Evolutionary conservation across 2,888 invertebrate species (phyloP).

Genomic region (Invenusta paracnida): DNA sequence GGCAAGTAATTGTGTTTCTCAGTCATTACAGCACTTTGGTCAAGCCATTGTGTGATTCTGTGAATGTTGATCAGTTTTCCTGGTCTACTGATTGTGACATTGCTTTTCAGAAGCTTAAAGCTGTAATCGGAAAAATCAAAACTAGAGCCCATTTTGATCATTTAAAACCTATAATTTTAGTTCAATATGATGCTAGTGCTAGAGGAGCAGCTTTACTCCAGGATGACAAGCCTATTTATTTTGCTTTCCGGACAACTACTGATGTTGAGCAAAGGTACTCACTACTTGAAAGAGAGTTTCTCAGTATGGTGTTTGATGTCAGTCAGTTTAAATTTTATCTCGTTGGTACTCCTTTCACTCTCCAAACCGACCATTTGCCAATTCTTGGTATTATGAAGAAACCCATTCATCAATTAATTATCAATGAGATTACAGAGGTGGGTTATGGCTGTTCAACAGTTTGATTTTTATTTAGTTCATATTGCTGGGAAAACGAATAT

Average conservation of each 20-base stretch:
- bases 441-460: slow-evolving; percentile 28
- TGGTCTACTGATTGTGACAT: slow-evolving; percentile 24
- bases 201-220: slow-evolving; percentile 21
- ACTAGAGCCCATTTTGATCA: slow-evolving; percentile 23
- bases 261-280: slow-evolving; percentile 41
- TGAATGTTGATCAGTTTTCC: slow-evolving; percentile 2
- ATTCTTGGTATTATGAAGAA: slow-evolving; percentile 29
- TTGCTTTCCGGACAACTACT: slow-evolving; percentile 43
- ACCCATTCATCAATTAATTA: slow-evolving; percentile 31
- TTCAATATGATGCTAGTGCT: slow-evolving; percentile 27
- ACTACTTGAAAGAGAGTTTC: slow-evolving; percentile 41
- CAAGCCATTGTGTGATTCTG: slow-evolving; percentile 16
- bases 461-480: slow-evolving; percentile 23
- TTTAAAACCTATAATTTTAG: not conserved
- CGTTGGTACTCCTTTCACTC: slow-evolving; percentile 40
- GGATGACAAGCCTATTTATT: slow-evolving; percentile 38
- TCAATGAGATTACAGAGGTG: slow-evolving; percentile 31
- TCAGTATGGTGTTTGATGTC: slow-evolving; percentile 42
- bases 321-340: slow-evolving; percentile 43
- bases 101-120: slow-evolving; percentile 20
- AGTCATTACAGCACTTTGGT: slow-evolving; percentile 28
- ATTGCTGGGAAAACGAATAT: slow-evolving; percentile 32
- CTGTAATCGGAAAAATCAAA: slow-evolving; percentile 11
- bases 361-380: slow-evolving; percentile 44
- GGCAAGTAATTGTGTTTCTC: slow-evolving; percentile 13